Conservation (phyloP, 2,888 invertebrate genomes). For the Rhamnusium bicolor region DNA sequence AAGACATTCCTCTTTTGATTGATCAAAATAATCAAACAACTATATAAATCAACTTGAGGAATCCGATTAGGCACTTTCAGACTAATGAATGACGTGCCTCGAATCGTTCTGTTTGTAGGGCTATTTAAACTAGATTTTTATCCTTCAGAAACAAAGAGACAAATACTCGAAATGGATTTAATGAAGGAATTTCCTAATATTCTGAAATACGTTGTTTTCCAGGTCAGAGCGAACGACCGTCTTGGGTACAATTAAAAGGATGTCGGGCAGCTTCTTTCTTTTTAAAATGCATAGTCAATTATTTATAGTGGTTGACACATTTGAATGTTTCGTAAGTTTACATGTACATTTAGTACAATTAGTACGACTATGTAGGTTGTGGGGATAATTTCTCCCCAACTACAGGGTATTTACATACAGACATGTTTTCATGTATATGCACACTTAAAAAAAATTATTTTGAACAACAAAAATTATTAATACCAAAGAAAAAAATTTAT, state of each 20-base stretch:
- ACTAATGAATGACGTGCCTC: slow-evolving; percentile 25
- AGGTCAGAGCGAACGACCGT: slow-evolving; percentile 33
- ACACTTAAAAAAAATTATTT: no score
- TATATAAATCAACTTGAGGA: slow-evolving; percentile 43
- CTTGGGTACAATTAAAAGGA: slow-evolving; percentile 12
- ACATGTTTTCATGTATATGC: no score
- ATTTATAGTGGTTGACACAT: not conserved
- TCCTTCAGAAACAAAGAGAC: not conserved
- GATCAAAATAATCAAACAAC: slow-evolving; percentile 36
- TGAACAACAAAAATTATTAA: no score
- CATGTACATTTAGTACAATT: no score
- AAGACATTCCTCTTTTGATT: slow-evolving; percentile 33
- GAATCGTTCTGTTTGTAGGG: not conserved
- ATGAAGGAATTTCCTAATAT: slow-evolving; percentile 28
- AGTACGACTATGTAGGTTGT: no score
- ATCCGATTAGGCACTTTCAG: slow-evolving; percentile 40
- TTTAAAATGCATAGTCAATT: no score
- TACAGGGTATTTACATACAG: no score
- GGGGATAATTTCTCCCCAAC: no score
- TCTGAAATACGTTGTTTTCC: slow-evolving; percentile 38
- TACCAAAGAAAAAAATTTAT: no score
- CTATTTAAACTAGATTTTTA: slow-evolving; percentile 11
- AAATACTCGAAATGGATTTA: slow-evolving; percentile 3
- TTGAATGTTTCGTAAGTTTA: not conserved
- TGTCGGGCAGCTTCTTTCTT: not conserved